phyloP scores from a whole-genome alignment of 2,113 vertebrate species.

The Ancistrus triradiatus region DNA sequence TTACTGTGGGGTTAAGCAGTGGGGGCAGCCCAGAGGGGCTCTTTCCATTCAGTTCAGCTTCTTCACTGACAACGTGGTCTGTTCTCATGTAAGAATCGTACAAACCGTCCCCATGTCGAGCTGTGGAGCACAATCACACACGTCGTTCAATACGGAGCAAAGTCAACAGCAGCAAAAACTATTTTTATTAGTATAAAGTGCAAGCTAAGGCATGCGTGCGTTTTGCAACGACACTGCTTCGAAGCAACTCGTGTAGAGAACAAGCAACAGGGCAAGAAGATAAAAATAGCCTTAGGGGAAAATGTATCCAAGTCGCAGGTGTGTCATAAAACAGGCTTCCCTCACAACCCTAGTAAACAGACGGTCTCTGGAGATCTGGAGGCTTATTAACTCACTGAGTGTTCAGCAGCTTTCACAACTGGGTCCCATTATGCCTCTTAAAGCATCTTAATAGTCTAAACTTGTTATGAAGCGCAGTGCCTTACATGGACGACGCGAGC shows the following conservation, averaged over 20 bases:
- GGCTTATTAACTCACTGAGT: conserved; percentile 43
- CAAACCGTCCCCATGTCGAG: conserved; percentile 84
- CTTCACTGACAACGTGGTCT: conserved; percentile 84
- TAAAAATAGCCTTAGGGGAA: conserved; percentile 35
- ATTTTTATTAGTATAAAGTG: not conserved
- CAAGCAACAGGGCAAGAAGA: not conserved
- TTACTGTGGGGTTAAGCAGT: conserved; percentile 84
- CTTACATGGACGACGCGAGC: not conserved
- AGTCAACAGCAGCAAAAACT: not conserved
- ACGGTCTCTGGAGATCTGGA: conserved; percentile 50
- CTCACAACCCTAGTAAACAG: conserved; percentile 45
- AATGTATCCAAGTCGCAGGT: conserved; percentile 54
- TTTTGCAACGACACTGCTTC: not conserved
- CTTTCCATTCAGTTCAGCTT: conserved; percentile 70
- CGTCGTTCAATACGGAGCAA: not conserved
- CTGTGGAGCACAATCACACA: conserved; percentile 51
- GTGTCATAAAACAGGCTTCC: conserved; percentile 50
- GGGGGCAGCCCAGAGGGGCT: conserved; percentile 79
- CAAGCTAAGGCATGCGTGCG: not conserved
- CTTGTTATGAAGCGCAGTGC: not conserved
- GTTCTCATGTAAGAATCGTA: conserved; percentile 96
- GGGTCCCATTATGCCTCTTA: conserved; percentile 38
- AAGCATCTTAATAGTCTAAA: conserved; percentile 20
- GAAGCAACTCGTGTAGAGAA: not conserved
- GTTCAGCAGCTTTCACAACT: conserved; percentile 41